Evolutionary conservation across 2,797 vertebrate genomes (phyloP).

Genomic region (Gambusia yucatana): DNA sequence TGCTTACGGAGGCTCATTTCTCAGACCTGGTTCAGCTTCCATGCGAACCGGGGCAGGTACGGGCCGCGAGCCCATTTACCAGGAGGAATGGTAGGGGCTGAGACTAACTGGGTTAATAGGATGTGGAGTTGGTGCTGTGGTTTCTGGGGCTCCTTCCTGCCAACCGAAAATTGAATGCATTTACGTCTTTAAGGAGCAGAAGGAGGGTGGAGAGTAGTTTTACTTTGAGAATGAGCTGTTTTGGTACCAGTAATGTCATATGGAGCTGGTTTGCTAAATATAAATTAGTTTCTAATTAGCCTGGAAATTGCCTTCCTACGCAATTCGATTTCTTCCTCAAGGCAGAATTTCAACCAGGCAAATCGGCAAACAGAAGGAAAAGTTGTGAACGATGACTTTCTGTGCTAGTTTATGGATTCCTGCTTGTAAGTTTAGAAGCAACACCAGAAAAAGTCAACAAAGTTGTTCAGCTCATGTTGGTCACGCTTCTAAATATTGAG

Average conservation of each 20-base stretch:
- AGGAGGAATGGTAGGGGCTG: slow-evolving; percentile 43
- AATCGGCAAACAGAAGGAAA: not conserved
- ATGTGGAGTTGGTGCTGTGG: slow-evolving; percentile 25
- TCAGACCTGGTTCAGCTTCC: slow-evolving; percentile 32
- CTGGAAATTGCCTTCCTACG: not conserved
- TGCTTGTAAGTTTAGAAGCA: not conserved
- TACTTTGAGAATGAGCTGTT: not conserved
- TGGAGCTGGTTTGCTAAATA: not conserved
- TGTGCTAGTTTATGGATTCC: not conserved
- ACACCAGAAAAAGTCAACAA: not conserved
- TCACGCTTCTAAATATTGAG: no score
- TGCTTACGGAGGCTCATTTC: slow-evolving; percentile 61
- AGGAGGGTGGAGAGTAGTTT: not conserved
- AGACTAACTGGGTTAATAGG: slow-evolving; percentile 68
- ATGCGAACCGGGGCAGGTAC: slow-evolving; percentile 19
- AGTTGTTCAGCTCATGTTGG: not conserved
- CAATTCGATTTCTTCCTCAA: not conserved
- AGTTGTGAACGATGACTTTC: not conserved
- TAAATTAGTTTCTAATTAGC: not conserved
- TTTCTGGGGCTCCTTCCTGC: slow-evolving; percentile 15
- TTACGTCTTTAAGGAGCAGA: slow-evolving; percentile 17
- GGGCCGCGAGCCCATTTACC: slow-evolving; percentile 34
- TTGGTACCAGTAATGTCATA: slow-evolving; percentile 1
- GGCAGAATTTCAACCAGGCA: not conserved
- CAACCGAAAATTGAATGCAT: slow-evolving; percentile 23